Evolutionary conservation across 2,113 vertebrate genomes (phyloP), one percentile per base, ranked within the genome.

Genomic region (Cryptoleucopteryx plumbea): DNA sequence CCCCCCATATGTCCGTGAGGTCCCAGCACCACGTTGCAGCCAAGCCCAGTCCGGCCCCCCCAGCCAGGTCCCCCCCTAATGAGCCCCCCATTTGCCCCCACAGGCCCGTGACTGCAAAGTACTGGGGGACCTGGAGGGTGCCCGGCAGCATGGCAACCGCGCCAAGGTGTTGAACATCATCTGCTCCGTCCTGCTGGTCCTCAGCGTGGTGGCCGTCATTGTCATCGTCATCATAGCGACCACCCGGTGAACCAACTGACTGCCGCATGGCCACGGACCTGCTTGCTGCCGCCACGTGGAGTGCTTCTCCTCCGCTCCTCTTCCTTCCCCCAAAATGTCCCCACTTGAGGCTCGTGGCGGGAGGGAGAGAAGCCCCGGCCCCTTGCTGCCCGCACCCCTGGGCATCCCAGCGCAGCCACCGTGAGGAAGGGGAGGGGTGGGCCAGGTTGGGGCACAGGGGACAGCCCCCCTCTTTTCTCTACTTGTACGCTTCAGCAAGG

Each of bases 171-270:
- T 13, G 6, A 97, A 97, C 89, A 90, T 96, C 73, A 1, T 81
- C 31, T 86, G 65, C 81, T 75, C 95, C 17, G 0, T 72, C 56
- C 26, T 72, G 32, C 5, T 52, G 27, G 10, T 11, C 40, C 0
- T 70, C 7, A 0, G 1, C 4, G 2, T n/a, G 38, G 2, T 8
- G 34, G 0, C 20, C 58, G 4, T 50, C 34, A 0, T 1, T 40
- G 0, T 6, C 31, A 0, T 1, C 9, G 0, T 6, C n/a, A 0
- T 53, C 27, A 27, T 53, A 10, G 27, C 52, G 6, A 29, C 0
- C 1, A 0, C 2, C 18, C 3, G 1, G 18, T 86, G 52, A 53
- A 2, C 0, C 31, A 1, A 4, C 47, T 89, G 83, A 90, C 3
- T 2, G 1, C 47, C 1, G 3, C 25, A 2, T 0, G 9, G 21